Percentiles rank a stretch among this genome's conserved stretches.
Conservation (phyloP, 2,113 vertebrate genomes). For the Apistogramma diplotaenia region DNA sequence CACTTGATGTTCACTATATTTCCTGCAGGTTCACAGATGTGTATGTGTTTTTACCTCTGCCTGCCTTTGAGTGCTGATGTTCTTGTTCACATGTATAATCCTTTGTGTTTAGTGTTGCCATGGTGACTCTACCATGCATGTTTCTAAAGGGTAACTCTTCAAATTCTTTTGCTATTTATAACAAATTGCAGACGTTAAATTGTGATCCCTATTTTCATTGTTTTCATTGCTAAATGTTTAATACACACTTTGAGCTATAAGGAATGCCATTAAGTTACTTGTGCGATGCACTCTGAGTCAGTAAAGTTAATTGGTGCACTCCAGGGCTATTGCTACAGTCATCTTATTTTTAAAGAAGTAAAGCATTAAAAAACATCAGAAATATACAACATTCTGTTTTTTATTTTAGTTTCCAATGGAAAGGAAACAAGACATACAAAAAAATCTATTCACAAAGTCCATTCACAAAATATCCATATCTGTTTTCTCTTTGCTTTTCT, state of each 20-base stretch:
- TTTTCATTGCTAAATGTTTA: not conserved
- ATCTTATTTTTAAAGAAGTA: not conserved
- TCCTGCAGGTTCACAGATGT: not conserved
- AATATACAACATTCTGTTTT: not conserved
- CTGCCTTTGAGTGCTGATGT: not conserved
- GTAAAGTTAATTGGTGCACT: not conserved
- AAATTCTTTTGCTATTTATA: not conserved
- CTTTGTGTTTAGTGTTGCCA: not conserved
- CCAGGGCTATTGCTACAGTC: too few relatives aligned
- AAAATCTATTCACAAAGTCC: too few relatives aligned
- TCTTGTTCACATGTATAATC: not conserved
- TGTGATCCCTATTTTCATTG: not conserved
- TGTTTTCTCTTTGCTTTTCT: too few relatives aligned
- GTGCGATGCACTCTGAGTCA: not conserved
- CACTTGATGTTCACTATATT: not conserved
- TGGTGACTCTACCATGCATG: not conserved
- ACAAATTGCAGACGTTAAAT: not conserved
- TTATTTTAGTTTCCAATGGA: not conserved
- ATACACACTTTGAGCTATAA: not conserved
- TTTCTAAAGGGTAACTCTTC: not conserved
- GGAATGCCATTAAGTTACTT: too few relatives aligned
- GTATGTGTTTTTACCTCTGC: not conserved
- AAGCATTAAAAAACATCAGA: not conserved
- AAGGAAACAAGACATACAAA: too few relatives aligned
- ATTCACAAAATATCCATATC: too few relatives aligned